phyloP scores from a whole-genome alignment of 2,888 invertebrate species.

The Drosophila eohydei region DNA sequence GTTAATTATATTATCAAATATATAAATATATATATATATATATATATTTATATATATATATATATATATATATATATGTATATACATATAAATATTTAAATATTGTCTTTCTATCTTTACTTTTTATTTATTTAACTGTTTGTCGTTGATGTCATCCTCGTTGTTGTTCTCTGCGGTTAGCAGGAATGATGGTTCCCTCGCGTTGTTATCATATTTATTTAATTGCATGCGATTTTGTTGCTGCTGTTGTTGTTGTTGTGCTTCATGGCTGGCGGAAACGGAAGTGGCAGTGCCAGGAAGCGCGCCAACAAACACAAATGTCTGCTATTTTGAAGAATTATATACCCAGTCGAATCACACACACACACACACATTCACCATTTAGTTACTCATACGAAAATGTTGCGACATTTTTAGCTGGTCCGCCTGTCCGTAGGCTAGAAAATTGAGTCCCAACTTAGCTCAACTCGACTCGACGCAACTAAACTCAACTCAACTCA shows the following conservation, averaged over 20 bases:
- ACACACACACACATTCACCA: conserved; percentile 22
- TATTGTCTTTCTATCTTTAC: conserved; percentile 16
- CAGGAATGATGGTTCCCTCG: conserved; percentile 21
- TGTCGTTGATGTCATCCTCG: conserved; percentile 23
- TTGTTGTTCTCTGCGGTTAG: conserved; percentile 24
- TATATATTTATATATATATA: background rate
- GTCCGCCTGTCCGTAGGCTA: conserved; percentile 44
- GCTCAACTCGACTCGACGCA: conserved; percentile 38
- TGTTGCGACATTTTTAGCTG: conserved; percentile 29
- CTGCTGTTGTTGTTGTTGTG: conserved; percentile 28
- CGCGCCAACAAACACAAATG: conserved; percentile 80
- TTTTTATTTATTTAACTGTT: conserved; percentile 49
- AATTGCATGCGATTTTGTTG: conserved; percentile 73
- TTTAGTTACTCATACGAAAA: conserved; percentile 58
- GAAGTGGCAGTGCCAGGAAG: conserved; percentile 80
- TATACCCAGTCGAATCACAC: conserved; percentile 58
- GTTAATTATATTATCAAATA: conserved; percentile 69
- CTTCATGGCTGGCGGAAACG: conserved; percentile 64
- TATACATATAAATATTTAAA: conserved; percentile 14
- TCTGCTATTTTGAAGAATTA: conserved; percentile 78
- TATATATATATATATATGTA: background rate
- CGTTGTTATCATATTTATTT: conserved; percentile 74
- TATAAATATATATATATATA: background rate
- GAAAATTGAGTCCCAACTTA: conserved; percentile 23
- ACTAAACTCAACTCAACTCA: conserved; percentile 27